Base-by-base conservation (phyloP, 2,888 invertebrate genomes). In the Tetramorium bicarinatum region DNA sequence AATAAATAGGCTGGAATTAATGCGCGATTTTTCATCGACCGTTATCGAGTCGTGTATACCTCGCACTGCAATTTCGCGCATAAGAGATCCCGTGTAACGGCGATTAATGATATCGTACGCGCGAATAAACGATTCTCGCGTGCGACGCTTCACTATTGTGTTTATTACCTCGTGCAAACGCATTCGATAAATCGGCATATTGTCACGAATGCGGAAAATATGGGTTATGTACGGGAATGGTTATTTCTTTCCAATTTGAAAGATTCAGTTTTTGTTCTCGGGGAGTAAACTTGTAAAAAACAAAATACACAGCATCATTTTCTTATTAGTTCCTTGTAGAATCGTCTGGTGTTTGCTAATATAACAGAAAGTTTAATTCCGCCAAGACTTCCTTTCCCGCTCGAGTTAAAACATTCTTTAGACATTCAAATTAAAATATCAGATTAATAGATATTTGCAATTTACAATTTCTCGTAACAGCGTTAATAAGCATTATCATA, bases 1-100 rank as follows among this genome's bases (percentile, higher is more conserved):
- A 80, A 80, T 80, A 80, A 80, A 80, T 80, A 80, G 79, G 79
- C 59, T 59, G 72, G 79, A 80, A 80, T 80, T 80, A 80, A 80
- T 80, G 79, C 38, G 71, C 72, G 79, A 80, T 80, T 80, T 80
- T 80, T 80, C 79, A 72, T 72, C 79, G 47, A 59, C 38, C 59
- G 79, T 80, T 72, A 80, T 80, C 79, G 72, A 80, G 47, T 80
- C 47, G 38, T 71, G 59, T 80, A 72, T 38, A 59, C 54, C 72
- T 59, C 59, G 59, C 79, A 13, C 72, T 72, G 72, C 79, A 80
- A 72, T 80, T 72, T 61, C 59, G 79, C 79, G 47, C 79, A 61
- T 80, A 80, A 80, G 59, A 38, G 47, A 80, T 80, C 34, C 47
- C 79, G 79, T 59, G 72, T 49, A 72, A 72, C 47, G 59, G 72